Base-by-base conservation (phyloP, 2,888 invertebrate species). In the Cactoblastis cactorum region DNA sequence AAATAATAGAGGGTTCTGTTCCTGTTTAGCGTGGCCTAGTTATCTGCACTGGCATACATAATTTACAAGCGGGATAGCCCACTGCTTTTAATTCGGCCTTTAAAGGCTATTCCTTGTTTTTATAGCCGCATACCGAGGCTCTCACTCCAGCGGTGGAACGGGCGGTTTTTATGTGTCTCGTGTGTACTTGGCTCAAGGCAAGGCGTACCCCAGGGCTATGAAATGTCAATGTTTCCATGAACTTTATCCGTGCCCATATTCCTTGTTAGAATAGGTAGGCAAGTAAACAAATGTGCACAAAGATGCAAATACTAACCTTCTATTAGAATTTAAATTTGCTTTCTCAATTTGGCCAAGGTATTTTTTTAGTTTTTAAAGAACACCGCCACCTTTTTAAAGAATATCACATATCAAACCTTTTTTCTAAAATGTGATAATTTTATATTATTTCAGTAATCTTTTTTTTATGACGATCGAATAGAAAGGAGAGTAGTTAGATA, bases 141-240 rank as follows among this genome's bases (percentile, higher is more conserved):
- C 47, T 47, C 37, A 37, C 37, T 22, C 47, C 47, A 35, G 37
- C 38, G 37, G 37, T 37, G 47, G 37, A 48, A 48, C 24, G 24
- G 24, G 19, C 47, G 24, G 14, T 28, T 37, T 48, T 48, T 48
- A 48, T 37, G 28, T 15, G 22, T 24, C 37, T 43, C 37, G 24
- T 48, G 24, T 48, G 47, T 48, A 38, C 37, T 45, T 28, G 37
- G 24, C 24, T 28, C 37, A 48, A 38, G 32, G 45, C 47, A 37
- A 37, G 19, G 45, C 39, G 19, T 41, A 39, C 51, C 51, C 39
- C 41, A 24, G 28, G 9, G 35, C 45, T 46, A 37, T 28, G 41
- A 57, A 57, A 57, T 55, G 57, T 52, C 57, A 57, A 47, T 19
- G 34, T 39, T 38, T 22, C 54, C 55, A 24, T 56, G 55, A 55